Conservation (phyloP, 2,797 vertebrate species). For the Pangasius krempfi region DNA sequence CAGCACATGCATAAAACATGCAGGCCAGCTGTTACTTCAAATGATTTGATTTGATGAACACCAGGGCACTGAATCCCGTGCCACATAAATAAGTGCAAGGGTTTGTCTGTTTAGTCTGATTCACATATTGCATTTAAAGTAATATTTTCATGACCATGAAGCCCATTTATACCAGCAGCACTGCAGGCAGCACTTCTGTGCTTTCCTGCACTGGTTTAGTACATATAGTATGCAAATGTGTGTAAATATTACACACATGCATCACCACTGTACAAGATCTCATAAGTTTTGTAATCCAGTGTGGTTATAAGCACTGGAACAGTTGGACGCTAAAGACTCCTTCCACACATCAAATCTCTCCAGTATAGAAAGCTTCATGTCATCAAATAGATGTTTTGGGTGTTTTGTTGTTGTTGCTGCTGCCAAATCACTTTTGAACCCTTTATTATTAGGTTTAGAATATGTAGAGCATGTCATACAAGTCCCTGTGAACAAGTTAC, state of each 20-base stretch:
- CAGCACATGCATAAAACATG: neutral
- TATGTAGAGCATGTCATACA: neutral
- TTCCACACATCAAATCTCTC: neutral
- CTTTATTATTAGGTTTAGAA: neutral
- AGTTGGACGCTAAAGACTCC: neutral
- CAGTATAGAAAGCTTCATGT: neutral
- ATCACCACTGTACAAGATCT: neutral
- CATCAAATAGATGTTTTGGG: neutral
- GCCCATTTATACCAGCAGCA: neutral
- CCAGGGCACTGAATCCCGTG: neutral
- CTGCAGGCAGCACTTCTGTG: neutral
- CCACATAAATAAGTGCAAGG: neutral
- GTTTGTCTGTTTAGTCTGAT: no score
- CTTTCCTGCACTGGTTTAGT: neutral
- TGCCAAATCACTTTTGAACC: no score
- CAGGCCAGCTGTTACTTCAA: neutral
- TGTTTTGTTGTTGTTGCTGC: no score
- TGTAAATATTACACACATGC: neutral
- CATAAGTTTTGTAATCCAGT: neutral
- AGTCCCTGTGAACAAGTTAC: neutral
- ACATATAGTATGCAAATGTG: neutral
- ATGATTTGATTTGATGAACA: no score
- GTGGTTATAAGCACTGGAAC: neutral
- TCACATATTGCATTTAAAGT: no score
- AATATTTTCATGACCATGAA: neutral